Conservation (phyloP, 2,113 vertebrate genomes). For the Nycticorax nycticorax region DNA sequence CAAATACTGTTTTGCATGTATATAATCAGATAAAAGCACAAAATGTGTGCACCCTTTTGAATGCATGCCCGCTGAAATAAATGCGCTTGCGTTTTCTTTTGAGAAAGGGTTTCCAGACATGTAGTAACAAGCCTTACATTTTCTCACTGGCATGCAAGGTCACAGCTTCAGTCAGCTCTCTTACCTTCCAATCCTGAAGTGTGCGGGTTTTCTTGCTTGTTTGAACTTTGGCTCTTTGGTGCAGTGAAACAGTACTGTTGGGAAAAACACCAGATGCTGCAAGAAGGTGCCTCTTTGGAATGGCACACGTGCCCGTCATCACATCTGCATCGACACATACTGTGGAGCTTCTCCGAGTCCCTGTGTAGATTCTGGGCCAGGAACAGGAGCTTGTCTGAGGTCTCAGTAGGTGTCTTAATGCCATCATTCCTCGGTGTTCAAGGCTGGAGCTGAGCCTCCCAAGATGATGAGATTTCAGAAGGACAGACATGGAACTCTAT, state of each 20-base stretch:
- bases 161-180: neutral
- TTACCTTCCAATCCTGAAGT: neutral
- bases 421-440: neutral
- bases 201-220: neutral
- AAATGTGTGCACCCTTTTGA: neutral
- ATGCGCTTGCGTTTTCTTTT: neutral
- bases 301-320: neutral
- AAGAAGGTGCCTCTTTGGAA: neutral
- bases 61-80: neutral
- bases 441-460: neutral
- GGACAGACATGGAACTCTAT: neutral
- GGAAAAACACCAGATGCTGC: neutral
- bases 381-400: neutral
- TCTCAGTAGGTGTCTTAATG: neutral
- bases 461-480: neutral
- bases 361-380: neutral
- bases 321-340: neutral
- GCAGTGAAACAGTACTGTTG: neutral
- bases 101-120: neutral
- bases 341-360: neutral
- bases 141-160: neutral
- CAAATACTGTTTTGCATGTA: neutral
- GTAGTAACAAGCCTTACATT: neutral
- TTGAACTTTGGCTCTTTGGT: neutral
- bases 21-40: constrained; percentile 13